Base-by-base conservation (phyloP, 1,140 invertebrate species). In the Tetramorium parvispinum region DNA sequence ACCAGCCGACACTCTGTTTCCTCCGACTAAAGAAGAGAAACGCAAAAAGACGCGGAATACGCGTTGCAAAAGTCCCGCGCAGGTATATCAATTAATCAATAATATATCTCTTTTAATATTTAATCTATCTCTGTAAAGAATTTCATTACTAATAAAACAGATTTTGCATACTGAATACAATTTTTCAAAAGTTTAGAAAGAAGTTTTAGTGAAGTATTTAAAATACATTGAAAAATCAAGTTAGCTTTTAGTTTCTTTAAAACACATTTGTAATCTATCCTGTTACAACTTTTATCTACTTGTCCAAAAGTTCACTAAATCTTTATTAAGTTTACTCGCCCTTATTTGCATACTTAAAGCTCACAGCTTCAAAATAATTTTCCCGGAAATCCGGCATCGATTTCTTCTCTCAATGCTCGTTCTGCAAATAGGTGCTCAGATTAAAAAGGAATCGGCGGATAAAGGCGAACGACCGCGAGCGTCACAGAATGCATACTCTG, bases 401-500 rank as follows among this genome's bases (percentile, higher is more conserved):
- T 49, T 13, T 3, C 5, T 18, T 53, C 4, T 66, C 40, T 40
- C 37, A 46, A 73, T 49, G 5, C 13, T 32, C 43, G 51, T 89
- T 87, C 40, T 8, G 27, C 11, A 6, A 78, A 0, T 96, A 98
- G 95, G 96, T 98, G 2, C 94, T 98, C 66, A 96, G 96, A 88
- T 96, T 98, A 55, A 98, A 98, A 95, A 97, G 97, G 78, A 97
- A 97, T 78, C 96, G 99, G 65, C 96, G 99, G 66, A 97, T 98
- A 93, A 99, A 99, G 93, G 99, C 99, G 0, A 99, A 99, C 94
- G 98, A 99, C 93, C 96, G 99, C 66, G 99, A 99, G 94, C 96
- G 99, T 16, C 99, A 98, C 93, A 96, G 99, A 78, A 99, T 99
- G 99, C 99, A 99, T 94, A 98, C 98, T 93, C 95, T 99, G 51